These are phyloP conservation scores for Colossoma macropomum DNA, from an alignment of 2,113 vertebrate genomes.

Conservation along the genomic window DNA sequence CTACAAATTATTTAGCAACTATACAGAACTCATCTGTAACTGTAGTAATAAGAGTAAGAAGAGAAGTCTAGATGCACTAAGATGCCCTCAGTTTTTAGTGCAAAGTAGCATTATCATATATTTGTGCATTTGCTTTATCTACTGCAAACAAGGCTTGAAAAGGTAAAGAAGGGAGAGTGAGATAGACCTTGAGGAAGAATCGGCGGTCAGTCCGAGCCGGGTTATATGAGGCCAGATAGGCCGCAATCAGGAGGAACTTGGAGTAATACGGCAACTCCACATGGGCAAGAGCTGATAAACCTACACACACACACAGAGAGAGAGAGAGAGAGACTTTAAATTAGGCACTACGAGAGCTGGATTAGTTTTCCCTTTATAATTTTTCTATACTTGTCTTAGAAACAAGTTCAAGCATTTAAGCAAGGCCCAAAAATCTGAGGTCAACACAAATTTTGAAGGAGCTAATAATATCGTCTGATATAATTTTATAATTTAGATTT, in stretches of 20 bases:
- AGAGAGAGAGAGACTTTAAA: background rate
- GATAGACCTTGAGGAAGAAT: slow-evolving; percentile 94
- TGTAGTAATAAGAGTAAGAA: too few species aligned
- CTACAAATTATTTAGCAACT: too few species aligned
- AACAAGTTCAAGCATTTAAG: too few species aligned
- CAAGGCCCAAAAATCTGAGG: too few species aligned
- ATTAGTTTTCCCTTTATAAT: background rate
- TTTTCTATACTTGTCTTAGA: too few species aligned
- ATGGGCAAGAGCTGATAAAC: slow-evolving; percentile 91
- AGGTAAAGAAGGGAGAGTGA: background rate
- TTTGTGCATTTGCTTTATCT: background rate
- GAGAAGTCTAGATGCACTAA: too few species aligned
- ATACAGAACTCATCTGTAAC: too few species aligned
- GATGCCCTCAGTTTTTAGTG: too few species aligned
- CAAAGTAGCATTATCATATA: too few species aligned
- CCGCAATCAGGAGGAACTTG: slow-evolving; percentile 95
- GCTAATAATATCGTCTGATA: too few species aligned
- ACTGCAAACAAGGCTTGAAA: background rate
- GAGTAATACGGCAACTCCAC: slow-evolving; percentile 97
- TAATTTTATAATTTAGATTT: too few species aligned
- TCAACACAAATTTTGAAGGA: too few species aligned
- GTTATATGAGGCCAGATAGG: slow-evolving; percentile 96
- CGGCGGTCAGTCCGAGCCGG: slow-evolving; percentile 94
- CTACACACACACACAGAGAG: slow-evolving; percentile 74
- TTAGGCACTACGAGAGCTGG: background rate